phyloP scores from a whole-genome alignment of 2,888 invertebrate species.

The Patella pellucida region DNA sequence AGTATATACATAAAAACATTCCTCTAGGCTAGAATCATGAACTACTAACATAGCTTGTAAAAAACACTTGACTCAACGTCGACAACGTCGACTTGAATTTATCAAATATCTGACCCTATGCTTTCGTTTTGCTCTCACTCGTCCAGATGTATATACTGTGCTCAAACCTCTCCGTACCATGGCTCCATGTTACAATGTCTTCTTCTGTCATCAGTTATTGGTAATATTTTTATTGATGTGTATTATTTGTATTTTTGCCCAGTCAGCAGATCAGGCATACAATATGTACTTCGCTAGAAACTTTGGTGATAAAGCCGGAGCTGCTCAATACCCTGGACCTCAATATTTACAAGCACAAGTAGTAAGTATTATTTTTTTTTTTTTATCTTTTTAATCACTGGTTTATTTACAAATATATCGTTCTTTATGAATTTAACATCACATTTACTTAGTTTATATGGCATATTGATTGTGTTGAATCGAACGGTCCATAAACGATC shows the following conservation, averaged over 20 bases:
- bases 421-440: too few relatives aligned
- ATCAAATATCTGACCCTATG: constrained; percentile 1
- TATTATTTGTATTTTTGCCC: constrained; percentile 16
- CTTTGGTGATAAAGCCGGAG: constrained; percentile 48
- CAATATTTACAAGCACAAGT: constrained; percentile 56
- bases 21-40: not conserved
- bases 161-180: not conserved
- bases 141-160: not conserved
- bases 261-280: constrained; percentile 56
- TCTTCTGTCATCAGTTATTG: not conserved
- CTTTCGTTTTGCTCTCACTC: not conserved
- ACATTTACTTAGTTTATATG: too few relatives aligned
- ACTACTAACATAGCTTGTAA: not conserved
- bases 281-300: constrained; percentile 45
- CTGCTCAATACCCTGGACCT: constrained; percentile 40
- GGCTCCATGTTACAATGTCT: not conserved
- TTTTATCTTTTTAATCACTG: too few relatives aligned
- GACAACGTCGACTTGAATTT: not conserved
- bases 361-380: constrained; percentile 40
- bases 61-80: not conserved
- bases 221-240: not conserved
- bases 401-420: too few relatives aligned
- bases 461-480: too few relatives aligned
- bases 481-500: too few relatives aligned
- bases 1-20: not conserved